Evolutionary conservation across 2,888 invertebrate species (phyloP).

Genomic region (Xanthorhoe designata): DNA sequence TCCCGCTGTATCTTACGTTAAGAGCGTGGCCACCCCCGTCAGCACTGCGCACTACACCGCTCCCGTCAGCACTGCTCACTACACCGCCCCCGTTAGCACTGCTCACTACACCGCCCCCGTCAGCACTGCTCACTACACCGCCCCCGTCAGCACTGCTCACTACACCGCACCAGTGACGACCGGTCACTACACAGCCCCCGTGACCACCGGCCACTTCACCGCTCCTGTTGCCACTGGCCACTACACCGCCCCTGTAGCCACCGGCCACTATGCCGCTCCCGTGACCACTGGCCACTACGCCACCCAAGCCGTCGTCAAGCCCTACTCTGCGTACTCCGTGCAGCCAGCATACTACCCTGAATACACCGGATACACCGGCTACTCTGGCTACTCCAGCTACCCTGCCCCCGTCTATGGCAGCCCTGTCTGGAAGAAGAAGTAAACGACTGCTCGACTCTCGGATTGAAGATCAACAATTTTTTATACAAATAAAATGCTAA

Average conservation of each 20-base stretch:
- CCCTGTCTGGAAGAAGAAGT: slow-evolving; percentile 37
- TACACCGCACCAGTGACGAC: slow-evolving; percentile 8
- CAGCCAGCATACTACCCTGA: slow-evolving; percentile 29
- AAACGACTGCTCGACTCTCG: slow-evolving; percentile 22
- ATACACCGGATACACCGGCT: slow-evolving; percentile 31
- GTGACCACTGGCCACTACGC: neutral
- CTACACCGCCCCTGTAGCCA: slow-evolving; percentile 7
- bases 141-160: slow-evolving; percentile 15
- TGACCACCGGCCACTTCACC: slow-evolving; percentile 8
- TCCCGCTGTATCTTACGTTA: slow-evolving; percentile 14
- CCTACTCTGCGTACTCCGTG: slow-evolving; percentile 12
- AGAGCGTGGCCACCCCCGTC: slow-evolving; percentile 14
- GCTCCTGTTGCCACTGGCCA: slow-evolving; percentile 4
- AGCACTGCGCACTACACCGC: slow-evolving; percentile 2
- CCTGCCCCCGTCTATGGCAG: slow-evolving; percentile 20
- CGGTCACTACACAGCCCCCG: slow-evolving; percentile 16
- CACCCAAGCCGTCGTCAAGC: slow-evolving; percentile 17
- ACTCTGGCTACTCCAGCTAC: slow-evolving; percentile 26
- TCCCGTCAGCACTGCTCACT: slow-evolving; percentile 11
- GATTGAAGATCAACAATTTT: slow-evolving; percentile 25
- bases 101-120: slow-evolving; percentile 16
- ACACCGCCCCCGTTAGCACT: slow-evolving; percentile 7
- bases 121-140: neutral
- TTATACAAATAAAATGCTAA: slow-evolving; percentile 18
- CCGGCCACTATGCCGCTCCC: slow-evolving; percentile 17